A percentile compares a stretch with the other conserved stretches of the same genome.
Conservation (phyloP, 2,888 invertebrate species). For the Embidobia sp. region DNA sequence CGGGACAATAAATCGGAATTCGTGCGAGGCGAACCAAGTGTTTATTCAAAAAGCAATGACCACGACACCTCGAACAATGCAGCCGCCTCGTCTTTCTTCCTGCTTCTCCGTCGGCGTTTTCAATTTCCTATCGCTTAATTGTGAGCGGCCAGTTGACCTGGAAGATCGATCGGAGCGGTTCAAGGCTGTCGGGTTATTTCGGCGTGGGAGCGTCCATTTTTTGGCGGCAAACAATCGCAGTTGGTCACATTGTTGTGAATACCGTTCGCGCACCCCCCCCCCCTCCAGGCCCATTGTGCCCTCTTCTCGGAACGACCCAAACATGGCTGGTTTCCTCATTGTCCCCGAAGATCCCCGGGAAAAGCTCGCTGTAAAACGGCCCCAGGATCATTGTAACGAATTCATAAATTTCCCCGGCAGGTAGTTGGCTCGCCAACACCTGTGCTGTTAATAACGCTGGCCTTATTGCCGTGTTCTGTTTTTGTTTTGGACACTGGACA, state of each 20-base stretch:
- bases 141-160: no score
- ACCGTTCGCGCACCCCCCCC: no score
- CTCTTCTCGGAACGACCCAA: constrained; percentile 56
- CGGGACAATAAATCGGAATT: no score
- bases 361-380: constrained; percentile 40
- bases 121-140: no score
- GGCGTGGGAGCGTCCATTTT: constrained; percentile 33
- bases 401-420: constrained; percentile 57
- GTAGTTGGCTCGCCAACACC: constrained; percentile 57
- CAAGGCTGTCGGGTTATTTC: constrained; percentile 53
- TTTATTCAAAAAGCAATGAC: no score
- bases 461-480: constrained; percentile 20
- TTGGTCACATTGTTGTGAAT: no score
- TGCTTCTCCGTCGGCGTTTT: no score
- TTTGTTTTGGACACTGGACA: constrained; percentile 10
- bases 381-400: constrained; percentile 46
- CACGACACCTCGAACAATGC: no score
- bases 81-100: no score
- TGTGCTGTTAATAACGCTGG: constrained; percentile 52
- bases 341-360: constrained; percentile 37
- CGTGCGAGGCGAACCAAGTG: no score
- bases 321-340: constrained; percentile 61
- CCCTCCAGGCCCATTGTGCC: no score
- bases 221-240: constrained; percentile 65
- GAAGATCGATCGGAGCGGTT: no score